Percentiles rank a stretch among this genome's conserved stretches.
Evolutionary conservation across 2,113 vertebrate genomes (phyloP).

Genomic region (Willisornis vidua): DNA sequence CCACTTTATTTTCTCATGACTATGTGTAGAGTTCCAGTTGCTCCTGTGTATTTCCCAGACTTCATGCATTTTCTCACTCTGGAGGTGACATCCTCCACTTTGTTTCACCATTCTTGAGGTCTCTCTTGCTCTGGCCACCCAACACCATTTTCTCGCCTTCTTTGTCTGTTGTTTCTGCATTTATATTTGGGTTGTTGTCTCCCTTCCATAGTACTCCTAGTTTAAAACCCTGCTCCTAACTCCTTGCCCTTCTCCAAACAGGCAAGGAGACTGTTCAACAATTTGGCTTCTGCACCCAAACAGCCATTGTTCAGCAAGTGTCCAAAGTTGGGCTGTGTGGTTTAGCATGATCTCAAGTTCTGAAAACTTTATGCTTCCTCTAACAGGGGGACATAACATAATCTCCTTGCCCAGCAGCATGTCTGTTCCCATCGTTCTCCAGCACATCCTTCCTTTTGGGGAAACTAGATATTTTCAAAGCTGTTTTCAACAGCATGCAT

Average conservation of each 20-base stretch:
- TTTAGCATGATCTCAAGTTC: not conserved
- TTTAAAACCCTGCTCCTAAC: not conserved
- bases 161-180: not conserved
- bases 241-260: not conserved
- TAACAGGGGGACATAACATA: not conserved
- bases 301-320: not conserved
- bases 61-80: not conserved
- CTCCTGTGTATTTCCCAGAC: not conserved
- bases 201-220: not conserved
- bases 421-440: not conserved
- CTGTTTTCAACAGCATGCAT: not conserved
- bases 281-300: not conserved
- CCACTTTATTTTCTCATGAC: not conserved
- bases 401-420: not conserved
- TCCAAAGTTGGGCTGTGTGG: not conserved
- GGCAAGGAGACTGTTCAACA: not conserved
- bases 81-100: not conserved
- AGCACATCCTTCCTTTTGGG: not conserved
- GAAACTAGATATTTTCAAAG: not conserved
- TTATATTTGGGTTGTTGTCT: not conserved
- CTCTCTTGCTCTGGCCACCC: not conserved
- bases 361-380: not conserved
- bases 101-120: not conserved
- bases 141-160: not conserved
- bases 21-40: not conserved